These are phyloP conservation scores for Heliconius himera DNA, from an alignment of 1,140 invertebrate genomes.

Conservation along the genomic window DNA sequence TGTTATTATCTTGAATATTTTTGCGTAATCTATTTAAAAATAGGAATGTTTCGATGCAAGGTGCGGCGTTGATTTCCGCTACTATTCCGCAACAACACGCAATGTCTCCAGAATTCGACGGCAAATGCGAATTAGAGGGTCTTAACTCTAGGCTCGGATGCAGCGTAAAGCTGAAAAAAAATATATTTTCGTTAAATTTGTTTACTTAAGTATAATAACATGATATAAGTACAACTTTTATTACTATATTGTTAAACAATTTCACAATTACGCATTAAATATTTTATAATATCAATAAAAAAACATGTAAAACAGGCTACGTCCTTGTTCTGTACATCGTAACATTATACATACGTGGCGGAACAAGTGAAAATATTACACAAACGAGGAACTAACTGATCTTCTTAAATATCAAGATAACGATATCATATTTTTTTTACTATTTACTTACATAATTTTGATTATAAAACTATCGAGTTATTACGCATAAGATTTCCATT, in stretches of 20 bases:
- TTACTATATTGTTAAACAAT: neutral
- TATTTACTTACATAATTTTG: constrained; percentile 37
- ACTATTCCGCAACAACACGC: too few species aligned
- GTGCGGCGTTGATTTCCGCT: too few species aligned
- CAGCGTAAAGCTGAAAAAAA: too few species aligned
- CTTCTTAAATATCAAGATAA: constrained; percentile 35
- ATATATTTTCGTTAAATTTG: too few species aligned
- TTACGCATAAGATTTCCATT: constrained; percentile 44
- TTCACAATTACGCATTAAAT: neutral
- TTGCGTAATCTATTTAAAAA: neutral
- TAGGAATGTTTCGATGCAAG: too few species aligned
- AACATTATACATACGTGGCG: neutral
- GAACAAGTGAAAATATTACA: constrained; percentile 21
- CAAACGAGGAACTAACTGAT: constrained; percentile 34
- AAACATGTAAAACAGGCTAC: constrained; percentile 12
- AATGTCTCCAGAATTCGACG: too few species aligned
- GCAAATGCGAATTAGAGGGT: too few species aligned
- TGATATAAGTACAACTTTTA: neutral
- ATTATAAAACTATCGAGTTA: constrained; percentile 42
- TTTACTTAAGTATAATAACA: neutral
- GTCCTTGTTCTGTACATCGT: neutral
- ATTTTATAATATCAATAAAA: constrained; percentile 9
- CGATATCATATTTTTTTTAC: constrained; percentile 25
- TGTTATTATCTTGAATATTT: neutral
- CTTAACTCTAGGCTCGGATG: too few species aligned